These are phyloP conservation scores for Electrophaes corylata DNA, from an alignment of 2,888 invertebrate species.

Conservation along the genomic window DNA sequence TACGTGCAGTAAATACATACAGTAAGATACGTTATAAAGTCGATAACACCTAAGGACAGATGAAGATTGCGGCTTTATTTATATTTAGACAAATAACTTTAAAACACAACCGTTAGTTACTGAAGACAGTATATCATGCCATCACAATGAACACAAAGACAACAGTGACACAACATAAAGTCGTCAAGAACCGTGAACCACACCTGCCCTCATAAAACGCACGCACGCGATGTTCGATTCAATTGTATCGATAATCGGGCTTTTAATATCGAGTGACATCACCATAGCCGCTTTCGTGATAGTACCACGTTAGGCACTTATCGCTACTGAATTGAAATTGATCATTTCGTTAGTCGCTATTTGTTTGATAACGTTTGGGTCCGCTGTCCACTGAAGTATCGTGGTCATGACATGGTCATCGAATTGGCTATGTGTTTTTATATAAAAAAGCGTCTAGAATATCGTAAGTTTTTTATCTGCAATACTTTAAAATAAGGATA, in stretches of 20 bases:
- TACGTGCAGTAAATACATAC: no score
- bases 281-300: constrained; percentile 55
- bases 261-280: constrained; percentile 57
- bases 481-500: neutral
- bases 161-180: constrained; percentile 44
- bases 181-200: constrained; percentile 37
- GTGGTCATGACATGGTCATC: neutral
- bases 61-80: neutral
- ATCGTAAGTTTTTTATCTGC: neutral
- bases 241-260: constrained; percentile 68
- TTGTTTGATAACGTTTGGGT: constrained; percentile 23
- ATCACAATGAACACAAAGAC: constrained; percentile 33
- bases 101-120: constrained; percentile 17
- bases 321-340: constrained; percentile 62
- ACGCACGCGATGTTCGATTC: constrained; percentile 69
- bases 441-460: neutral
- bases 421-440: neutral
- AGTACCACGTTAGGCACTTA: constrained; percentile 59
- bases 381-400: constrained; percentile 4
- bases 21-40: no score
- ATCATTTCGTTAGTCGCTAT: constrained; percentile 44
- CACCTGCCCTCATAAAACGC: constrained; percentile 58
- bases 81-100: constrained; percentile 4
- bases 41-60: no score
- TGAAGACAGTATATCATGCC: constrained; percentile 33